These are phyloP conservation scores for Tetragonisca angustula DNA, from an alignment of 2,888 invertebrate species.

Conservation along the genomic window DNA sequence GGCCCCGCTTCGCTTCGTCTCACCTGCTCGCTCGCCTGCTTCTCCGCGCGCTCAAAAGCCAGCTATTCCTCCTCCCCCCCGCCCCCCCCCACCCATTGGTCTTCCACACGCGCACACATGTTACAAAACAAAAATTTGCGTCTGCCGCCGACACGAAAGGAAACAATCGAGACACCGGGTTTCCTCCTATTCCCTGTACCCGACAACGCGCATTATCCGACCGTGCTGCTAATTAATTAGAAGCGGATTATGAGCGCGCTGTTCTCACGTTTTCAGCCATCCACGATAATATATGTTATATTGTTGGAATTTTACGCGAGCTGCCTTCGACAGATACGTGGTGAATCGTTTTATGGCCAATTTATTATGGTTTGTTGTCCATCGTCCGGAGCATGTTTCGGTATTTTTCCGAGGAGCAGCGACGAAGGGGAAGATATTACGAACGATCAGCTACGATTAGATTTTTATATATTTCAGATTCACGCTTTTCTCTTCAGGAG, in stretches of 20 bases:
- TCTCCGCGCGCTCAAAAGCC: conserved; percentile 38
- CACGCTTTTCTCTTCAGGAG: too few species aligned
- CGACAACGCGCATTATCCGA: conserved; percentile 10
- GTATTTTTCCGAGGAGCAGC: background rate
- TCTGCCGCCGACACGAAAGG: conserved; percentile 19
- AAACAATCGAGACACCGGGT: conserved; percentile 41
- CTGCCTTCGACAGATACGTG: background rate
- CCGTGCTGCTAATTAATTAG: conserved; percentile 32
- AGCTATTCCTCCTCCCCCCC: background rate
- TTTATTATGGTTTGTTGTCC: background rate
- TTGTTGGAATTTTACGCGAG: background rate
- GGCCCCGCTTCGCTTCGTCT: conserved; percentile 71
- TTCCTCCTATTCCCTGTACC: conserved; percentile 17
- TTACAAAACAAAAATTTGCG: conserved; percentile 56
- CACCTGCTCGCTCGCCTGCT: conserved; percentile 67
- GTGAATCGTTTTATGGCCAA: background rate
- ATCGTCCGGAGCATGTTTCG: too few species aligned
- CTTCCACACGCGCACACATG: conserved; percentile 4
- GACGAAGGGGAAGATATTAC: background rate
- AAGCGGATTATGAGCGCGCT: conserved; percentile 2
- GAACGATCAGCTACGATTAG: too few species aligned
- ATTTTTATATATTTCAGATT: too few species aligned
- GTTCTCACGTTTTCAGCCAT: conserved; percentile 24
- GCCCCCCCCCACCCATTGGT: conserved; percentile 4
- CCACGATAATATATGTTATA: background rate